Evolutionary conservation across 2,113 vertebrate species (phyloP).

Genomic region (Cryptotis parvus): DNA sequence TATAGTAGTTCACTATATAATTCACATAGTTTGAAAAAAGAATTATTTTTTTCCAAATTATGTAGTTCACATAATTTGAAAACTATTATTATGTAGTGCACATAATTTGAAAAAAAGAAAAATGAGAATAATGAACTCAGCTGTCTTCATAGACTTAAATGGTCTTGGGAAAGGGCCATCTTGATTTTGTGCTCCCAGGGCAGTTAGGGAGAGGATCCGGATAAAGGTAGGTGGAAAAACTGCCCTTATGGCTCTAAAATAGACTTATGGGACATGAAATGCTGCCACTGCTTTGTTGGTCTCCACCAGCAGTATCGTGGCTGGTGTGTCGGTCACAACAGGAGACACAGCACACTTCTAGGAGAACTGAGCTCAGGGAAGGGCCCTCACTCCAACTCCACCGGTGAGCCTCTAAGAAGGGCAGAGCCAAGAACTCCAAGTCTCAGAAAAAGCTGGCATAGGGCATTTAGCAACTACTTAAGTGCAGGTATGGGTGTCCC

Average conservation of each 20-base stretch:
- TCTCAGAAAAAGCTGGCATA: not conserved
- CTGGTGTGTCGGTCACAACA: not conserved
- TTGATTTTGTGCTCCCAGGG: not conserved
- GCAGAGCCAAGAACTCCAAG: not conserved
- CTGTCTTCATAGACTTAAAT: not conserved
- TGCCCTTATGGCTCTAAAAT: not conserved
- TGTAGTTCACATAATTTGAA: not conserved
- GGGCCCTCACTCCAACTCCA: not conserved
- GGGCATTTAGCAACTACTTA: not conserved
- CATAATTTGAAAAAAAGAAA: not conserved
- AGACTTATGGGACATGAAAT: not conserved
- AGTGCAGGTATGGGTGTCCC: not conserved
- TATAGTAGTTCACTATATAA: not conserved
- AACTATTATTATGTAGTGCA: no score
- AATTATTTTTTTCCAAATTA: no score
- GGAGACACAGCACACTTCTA: not conserved
- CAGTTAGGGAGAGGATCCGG: not conserved
- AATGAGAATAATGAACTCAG: constrained; percentile 9
- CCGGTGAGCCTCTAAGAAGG: not conserved
- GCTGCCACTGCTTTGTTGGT: not conserved
- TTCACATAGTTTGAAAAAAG: not conserved
- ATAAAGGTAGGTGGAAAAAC: not conserved
- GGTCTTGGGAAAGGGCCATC: constrained; percentile 15
- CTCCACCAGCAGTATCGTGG: constrained; percentile 6
- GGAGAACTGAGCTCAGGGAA: not conserved